Conservation (phyloP, 2,888 invertebrate genomes). For the Julus scandinavius region DNA sequence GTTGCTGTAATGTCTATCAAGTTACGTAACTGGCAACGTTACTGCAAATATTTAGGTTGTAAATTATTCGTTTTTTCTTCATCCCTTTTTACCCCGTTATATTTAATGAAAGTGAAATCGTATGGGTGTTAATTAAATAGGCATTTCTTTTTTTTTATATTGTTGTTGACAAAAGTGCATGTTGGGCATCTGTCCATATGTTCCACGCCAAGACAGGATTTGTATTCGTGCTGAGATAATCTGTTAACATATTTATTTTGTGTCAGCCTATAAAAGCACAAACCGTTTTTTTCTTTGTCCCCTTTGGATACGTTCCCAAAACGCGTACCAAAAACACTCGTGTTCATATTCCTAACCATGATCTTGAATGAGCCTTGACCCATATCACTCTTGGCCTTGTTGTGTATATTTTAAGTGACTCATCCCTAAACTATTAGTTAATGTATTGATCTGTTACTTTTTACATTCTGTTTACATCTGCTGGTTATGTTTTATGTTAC, state of each 20-base stretch:
- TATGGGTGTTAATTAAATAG: not conserved
- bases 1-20: conserved; percentile 11
- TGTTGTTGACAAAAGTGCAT: not conserved
- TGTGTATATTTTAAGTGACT: not conserved
- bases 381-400: not conserved
- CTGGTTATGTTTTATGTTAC: not conserved
- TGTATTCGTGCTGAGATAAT: conserved; percentile 32
- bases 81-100: not conserved
- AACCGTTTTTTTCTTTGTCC: not conserved
- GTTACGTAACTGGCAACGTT: not conserved
- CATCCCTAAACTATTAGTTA: not conserved
- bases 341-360: conserved; percentile 39
- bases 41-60: not conserved
- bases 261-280: conserved; percentile 1
- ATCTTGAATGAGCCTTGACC: conserved; percentile 37
- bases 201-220: not conserved
- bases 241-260: conserved; percentile 26
- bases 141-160: not conserved
- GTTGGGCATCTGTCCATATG: not conserved
- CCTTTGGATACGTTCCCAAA: conserved; percentile 36
- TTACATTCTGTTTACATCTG: not conserved
- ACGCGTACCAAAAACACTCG: conserved; percentile 4
- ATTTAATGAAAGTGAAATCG: not conserved
- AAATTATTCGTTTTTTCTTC: not conserved
- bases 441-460: not conserved